Evolutionary conservation across 2,113 vertebrate species (phyloP), one percentile per base, ranked within the genome.

Genomic region (mouse (Mus musculus)): DNA sequence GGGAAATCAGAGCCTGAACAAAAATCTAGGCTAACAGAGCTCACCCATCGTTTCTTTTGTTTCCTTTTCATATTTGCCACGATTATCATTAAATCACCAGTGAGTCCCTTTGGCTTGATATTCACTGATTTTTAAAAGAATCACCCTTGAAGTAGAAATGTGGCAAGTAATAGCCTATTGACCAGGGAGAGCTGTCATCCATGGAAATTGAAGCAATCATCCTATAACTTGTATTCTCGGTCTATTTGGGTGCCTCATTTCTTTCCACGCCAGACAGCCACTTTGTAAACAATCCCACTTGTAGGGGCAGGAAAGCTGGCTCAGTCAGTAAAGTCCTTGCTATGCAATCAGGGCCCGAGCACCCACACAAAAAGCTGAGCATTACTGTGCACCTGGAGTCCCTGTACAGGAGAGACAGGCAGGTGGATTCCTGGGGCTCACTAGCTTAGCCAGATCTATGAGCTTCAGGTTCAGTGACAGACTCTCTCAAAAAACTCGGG

Each of bases 251-350:
- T 13, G 49, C 89, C 96, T 72, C 4, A 26, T 95, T 97, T 98
- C 93, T 78, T 54, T 81, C n/a, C 17, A 78, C 0, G 71, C 52
- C 61, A 33, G 19, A 13, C 90, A 90, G 88, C 14, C 9, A 8
- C 96, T 97, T 96, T 71, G 24, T 91, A 92, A 95, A 91, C 90
- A 97, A 97, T 97, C 97, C 92, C 92, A 71, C 46, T 90, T 88
- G 54, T 71, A 24, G 65, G 11, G 30, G 28, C 28, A 36, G 42
- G 19, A 11, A 16, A 7, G 28, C 19, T 36, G 42, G 11, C 6
- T 69, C 16, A 20, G 42, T 52, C 10, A 46, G 19, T 14, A 33
- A 87, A 22, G 42, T 7, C 63, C 42, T 49, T 33, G 42, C 17
- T 49, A 11, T 30, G 49, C 5, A 42, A 17, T 46, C 82, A 65